Evolutionary conservation across 2,113 vertebrate species (phyloP), one percentile per base, ranked within the genome.

Genomic region (Pipa parva): DNA sequence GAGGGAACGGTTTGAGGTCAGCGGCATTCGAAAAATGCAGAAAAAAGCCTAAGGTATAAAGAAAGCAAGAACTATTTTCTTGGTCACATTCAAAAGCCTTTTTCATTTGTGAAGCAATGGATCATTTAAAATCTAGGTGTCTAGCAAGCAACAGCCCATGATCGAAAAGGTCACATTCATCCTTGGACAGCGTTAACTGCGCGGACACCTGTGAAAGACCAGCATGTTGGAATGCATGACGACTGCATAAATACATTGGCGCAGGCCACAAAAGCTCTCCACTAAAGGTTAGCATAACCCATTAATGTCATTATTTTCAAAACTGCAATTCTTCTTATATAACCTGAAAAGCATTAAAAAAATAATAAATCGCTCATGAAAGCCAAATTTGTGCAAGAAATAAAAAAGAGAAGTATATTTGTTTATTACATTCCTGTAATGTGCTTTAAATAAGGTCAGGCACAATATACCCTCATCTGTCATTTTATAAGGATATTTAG

Each of bases 271-370:
- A 49, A 18, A 17, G 2, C 63, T 42, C 18, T 18, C 65, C 39
- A 57, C 48, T 45, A 45, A 60, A 69, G 66, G 66, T 69, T 69
- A 60, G 48, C 27, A 70, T 54, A 61, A 59, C 58, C 48, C 54
- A 70, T 70, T 70, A 60, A 54, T 61, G 57, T 42, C 52, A 61
- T 61, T 70, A 61, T 61, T 68, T 68, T 60, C 57, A 52, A 68
- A 52, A 46, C 46, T 61, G 58, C 31, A 42, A 54, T 24, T 36
- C 66, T 70, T 33, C 58, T 70, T 70, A 70, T 70, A 58, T 70
- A 60, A 70, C 39, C 9, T 18, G 31, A 31, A 70, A 55, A 29
- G 66, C 48, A 31, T 7, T 13, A 15, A 17, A 42, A 17, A 17
- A 17, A 17, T 7, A 36, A 12, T 36, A n/a, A n/a, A n/a, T n/a